Base-by-base conservation (phyloP, 2,888 invertebrate species). In the Tuberolachnus salignus region DNA sequence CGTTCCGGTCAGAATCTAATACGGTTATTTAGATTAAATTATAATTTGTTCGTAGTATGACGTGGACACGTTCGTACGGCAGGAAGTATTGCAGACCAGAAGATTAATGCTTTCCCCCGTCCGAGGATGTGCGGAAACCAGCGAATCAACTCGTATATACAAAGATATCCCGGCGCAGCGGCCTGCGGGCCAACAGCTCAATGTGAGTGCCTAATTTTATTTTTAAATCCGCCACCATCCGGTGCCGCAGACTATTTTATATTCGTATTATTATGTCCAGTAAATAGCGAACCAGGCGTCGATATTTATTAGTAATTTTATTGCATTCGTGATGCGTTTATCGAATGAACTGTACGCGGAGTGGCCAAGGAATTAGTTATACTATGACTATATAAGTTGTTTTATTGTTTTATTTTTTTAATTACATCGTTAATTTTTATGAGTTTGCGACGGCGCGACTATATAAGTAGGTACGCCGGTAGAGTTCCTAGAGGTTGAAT, bases 381-480 rank as follows among this genome's bases (percentile, higher is more conserved):
- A 26, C 74, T 44, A 14, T 10, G 21, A 16, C 23, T 44, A 14
- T 59, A n/a, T 1, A 66, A 71, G 51, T 57, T 57, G 8, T 73
- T 73, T 64, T 64, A 55, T 53, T 64, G 23, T 74, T 64, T 74
- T 64, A 34, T 44, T 53, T 34, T 23, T 64, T 74, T 66, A 74
- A 66, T 44, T 46, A 53, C 55, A 13, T 74, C 64, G 55, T 66
- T 74, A 66, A 74, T 74, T 13, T 74, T 74, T 74, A 66, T n/a
- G n/a, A 55, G 53, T 66, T 34, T 34, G 34, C 14, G 44, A 44
- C 10, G 23, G 64, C n/a, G 23, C 53, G 53, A 61, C 19, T 21
- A 42, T 63, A 73, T 42, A 51, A 51, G 51, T 42, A 10, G 10
- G n/a, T 51, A 13, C 19, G 21, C 4, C n/a, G 44, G 53, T 55